Evolutionary conservation across 2,888 invertebrate species (phyloP).

Genomic region (Leucophenga montana): DNA sequence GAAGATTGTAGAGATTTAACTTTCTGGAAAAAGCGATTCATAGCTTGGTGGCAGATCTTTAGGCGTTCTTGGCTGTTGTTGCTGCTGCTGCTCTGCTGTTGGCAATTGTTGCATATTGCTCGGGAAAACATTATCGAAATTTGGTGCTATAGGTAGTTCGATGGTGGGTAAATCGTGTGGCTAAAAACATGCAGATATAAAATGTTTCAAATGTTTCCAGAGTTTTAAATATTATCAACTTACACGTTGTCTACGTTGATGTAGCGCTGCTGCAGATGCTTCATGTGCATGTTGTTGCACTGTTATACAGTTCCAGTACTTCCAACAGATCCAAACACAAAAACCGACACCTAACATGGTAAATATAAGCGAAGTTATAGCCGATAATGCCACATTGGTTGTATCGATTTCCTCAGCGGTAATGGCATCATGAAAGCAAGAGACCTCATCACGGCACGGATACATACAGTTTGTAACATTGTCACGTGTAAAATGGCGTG

Average conservation of each 20-base stretch:
- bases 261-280: conserved; percentile 60
- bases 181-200: background rate
- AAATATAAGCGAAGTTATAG: conserved; percentile 70
- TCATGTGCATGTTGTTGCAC: conserved; percentile 70
- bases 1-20: conserved; percentile 56
- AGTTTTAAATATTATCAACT: conserved; percentile 31
- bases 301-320: conserved; percentile 72
- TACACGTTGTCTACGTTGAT: conserved; percentile 54
- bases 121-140: conserved; percentile 49
- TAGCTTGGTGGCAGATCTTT: conserved; percentile 72
- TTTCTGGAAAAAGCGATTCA: conserved; percentile 71
- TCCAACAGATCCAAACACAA: conserved; percentile 72
- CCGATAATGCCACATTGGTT: conserved; percentile 69
- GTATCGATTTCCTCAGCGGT: conserved; percentile 62
- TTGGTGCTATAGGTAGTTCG: conserved; percentile 59
- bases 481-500: conserved; percentile 69
- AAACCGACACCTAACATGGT: conserved; percentile 72
- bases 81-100: conserved; percentile 47
- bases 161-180: conserved; percentile 65
- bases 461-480: conserved; percentile 70
- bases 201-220: background rate
- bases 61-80: conserved; percentile 61
- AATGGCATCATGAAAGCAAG: conserved; percentile 66
- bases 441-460: conserved; percentile 70
- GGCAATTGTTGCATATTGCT: conserved; percentile 46